These are phyloP conservation scores for Ptychoptera contaminata DNA, from an alignment of 2,888 invertebrate genomes.

Conservation along the genomic window DNA sequence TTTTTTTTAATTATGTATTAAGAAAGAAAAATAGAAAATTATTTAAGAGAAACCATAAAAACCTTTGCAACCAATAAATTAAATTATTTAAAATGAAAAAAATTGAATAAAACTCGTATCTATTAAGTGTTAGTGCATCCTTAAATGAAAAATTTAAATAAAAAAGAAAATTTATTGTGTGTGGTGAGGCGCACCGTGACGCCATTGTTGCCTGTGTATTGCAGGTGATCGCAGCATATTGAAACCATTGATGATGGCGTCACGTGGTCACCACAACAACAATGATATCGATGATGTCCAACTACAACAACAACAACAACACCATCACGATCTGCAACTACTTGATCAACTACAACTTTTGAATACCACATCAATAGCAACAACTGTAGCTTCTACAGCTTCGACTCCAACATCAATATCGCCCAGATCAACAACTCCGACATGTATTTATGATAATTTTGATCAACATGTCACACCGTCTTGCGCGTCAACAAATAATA, in stretches of 20 bases:
- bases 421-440: background rate
- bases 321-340: background rate
- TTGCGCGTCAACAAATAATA: background rate
- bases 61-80: no score
- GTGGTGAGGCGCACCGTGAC: slow-evolving; percentile 14
- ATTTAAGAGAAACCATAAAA: no score
- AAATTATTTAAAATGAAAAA: no score
- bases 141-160: background rate
- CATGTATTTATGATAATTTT: background rate
- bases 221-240: slow-evolving; percentile 14
- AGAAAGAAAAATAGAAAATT: no score
- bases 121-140: slow-evolving; percentile 16
- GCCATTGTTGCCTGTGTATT: slow-evolving; percentile 13
- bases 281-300: background rate
- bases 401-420: background rate
- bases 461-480: background rate
- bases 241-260: slow-evolving; percentile 13
- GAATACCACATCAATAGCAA: no score
- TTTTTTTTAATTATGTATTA: no score
- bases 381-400: background rate
- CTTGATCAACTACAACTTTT: no score
- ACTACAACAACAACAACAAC: slow-evolving; percentile 2
- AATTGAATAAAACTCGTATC: no score
- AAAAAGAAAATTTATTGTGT: slow-evolving; percentile 5
- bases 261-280: slow-evolving; percentile 8